These are phyloP conservation scores for Calameuta pallipes DNA, from an alignment of 2,888 invertebrate species.

Conservation along the genomic window DNA sequence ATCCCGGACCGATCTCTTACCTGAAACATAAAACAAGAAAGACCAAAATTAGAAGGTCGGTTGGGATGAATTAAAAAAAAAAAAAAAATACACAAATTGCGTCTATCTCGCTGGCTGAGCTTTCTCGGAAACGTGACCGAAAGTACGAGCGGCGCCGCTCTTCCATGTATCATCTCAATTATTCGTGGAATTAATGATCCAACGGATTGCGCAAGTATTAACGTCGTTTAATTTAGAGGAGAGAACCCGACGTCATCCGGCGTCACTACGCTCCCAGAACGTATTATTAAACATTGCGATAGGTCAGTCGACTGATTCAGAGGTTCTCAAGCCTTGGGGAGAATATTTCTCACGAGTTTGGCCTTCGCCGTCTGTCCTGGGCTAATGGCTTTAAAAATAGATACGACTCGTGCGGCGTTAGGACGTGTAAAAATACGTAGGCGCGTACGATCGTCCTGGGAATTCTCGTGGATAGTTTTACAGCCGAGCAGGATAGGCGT, in stretches of 20 bases:
- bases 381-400: neutral
- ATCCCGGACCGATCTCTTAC: constrained; percentile 25
- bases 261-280: constrained; percentile 18
- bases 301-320: constrained; percentile 22
- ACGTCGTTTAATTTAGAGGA: neutral
- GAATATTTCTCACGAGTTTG: neutral
- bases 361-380: neutral
- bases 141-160: neutral
- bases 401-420: neutral
- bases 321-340: constrained; percentile 6
- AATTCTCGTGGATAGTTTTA: neutral
- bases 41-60: constrained; percentile 7
- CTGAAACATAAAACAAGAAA: constrained; percentile 36
- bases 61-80: neutral
- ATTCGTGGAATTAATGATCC: constrained; percentile 38
- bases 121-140: constrained; percentile 7
- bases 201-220: constrained; percentile 36
- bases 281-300: constrained; percentile 25
- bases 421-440: neutral
- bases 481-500: neutral
- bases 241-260: neutral
- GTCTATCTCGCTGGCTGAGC: neutral
- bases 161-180: constrained; percentile 28
- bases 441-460: neutral
- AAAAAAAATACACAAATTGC: too few relatives aligned